Conservation (phyloP, 1,140 invertebrate species). For the Brachionus rotundiformis region DNA sequence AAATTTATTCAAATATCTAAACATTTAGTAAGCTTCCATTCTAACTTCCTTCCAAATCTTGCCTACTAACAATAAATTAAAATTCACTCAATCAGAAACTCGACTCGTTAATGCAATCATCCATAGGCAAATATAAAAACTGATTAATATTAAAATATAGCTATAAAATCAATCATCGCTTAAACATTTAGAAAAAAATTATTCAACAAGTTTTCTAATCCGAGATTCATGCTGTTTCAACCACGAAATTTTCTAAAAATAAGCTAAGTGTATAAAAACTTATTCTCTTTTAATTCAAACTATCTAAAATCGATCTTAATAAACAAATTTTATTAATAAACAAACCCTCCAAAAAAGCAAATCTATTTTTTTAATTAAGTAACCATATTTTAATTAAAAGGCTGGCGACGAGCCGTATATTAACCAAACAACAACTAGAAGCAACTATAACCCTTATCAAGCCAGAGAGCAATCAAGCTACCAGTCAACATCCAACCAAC, state of each 20-base stretch:
- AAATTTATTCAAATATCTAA: slow-evolving; percentile 11
- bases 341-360: not conserved
- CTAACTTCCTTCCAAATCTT: not conserved
- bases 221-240: not conserved
- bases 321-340: slow-evolving; percentile 4
- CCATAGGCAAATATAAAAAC: not conserved
- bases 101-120: not conserved
- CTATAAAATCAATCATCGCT: slow-evolving; percentile 6
- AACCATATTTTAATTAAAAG: not conserved
- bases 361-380: not conserved
- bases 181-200: not conserved
- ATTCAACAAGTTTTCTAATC: slow-evolving; percentile 1
- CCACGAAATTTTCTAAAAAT: not conserved
- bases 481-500: slow-evolving; percentile 55
- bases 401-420: slow-evolving; percentile 48
- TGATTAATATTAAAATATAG: slow-evolving; percentile 39
- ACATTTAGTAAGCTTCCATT: slow-evolving; percentile 8
- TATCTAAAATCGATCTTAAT: not conserved
- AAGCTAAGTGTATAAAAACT: slow-evolving; percentile 19
- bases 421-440: slow-evolving; percentile 38
- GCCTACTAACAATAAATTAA: not conserved
- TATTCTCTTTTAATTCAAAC: not conserved
- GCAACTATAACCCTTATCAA: slow-evolving; percentile 47
- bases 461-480: slow-evolving; percentile 11
- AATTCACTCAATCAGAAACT: slow-evolving; percentile 20